Percentiles rank a stretch among this genome's conserved stretches.
phyloP scores from a whole-genome alignment of 2,113 vertebrate species.

The Poeciliopsis turrubarensis region DNA sequence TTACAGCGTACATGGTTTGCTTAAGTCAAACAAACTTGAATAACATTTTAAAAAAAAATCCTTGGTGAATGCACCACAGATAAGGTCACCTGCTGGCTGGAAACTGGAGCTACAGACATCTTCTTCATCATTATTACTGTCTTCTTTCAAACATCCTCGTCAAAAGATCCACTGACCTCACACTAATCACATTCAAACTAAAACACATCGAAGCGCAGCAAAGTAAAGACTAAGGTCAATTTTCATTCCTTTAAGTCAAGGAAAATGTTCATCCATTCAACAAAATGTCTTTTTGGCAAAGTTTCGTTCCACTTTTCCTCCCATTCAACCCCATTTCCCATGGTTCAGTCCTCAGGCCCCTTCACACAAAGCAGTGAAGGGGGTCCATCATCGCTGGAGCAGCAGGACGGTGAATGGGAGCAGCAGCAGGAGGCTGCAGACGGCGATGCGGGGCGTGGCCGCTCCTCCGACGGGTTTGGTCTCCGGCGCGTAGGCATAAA shows the following conservation, averaged over 20 bases:
- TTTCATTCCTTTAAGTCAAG: slow-evolving; percentile 51
- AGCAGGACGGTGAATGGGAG: slow-evolving; percentile 76
- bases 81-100: slow-evolving; percentile 37
- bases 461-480: slow-evolving; percentile 76
- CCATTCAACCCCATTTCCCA: slow-evolving; percentile 1
- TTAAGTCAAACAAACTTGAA: slow-evolving; percentile 29
- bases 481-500: slow-evolving; percentile 82
- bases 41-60: slow-evolving; percentile 29
- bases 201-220: slow-evolving; percentile 39
- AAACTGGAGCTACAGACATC: slow-evolving; percentile 37
- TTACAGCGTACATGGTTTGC: slow-evolving; percentile 57
- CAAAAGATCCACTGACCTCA: slow-evolving; percentile 52
- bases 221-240: slow-evolving; percentile 45
- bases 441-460: slow-evolving; percentile 44
- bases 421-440: slow-evolving; percentile 69
- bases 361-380: slow-evolving; percentile 16
- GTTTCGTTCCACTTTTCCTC: slow-evolving; percentile 32
- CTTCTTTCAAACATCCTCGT: slow-evolving; percentile 13
- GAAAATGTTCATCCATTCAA: slow-evolving; percentile 54
- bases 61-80: slow-evolving; percentile 44
- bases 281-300: slow-evolving; percentile 68
- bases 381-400: slow-evolving; percentile 85
- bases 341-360: slow-evolving; percentile 27
- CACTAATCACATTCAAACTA: slow-evolving; percentile 41
- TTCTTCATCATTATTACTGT: slow-evolving; percentile 13